Base-by-base conservation (phyloP, 2,113 vertebrate species). In the Anarrhichthys ocellatus region DNA sequence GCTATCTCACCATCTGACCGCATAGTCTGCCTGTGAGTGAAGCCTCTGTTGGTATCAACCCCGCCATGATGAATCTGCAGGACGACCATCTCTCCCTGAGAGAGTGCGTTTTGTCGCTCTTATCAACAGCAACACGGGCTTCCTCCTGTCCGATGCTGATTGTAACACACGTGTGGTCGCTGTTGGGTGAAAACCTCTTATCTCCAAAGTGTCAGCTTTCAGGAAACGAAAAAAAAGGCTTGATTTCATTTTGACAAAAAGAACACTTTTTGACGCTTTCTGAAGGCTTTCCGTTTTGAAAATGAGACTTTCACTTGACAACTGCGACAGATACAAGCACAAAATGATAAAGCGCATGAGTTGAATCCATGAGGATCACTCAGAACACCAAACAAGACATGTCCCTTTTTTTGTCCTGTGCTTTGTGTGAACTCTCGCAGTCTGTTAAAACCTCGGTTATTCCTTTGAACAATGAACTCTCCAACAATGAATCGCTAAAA, bases 391-490 rank as follows among this genome's bases (percentile, higher is more conserved):
- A 72, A 82, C 64, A 48, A 70, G 78, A 77, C 42, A 0, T 3
- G n/a, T 4, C 32, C 38, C 9, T n/a, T 18, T 63, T 68, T 70
- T 42, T 20, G 22, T 59, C 40, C 73, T 52, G 11, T 34, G n/a
- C 56, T 59, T 65, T 78, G 52, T 79, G 56, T 72, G 82, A 80
- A 76, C 78, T 58, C 36, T 14, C 32, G 79, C 38, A 82, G 74
- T 90, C 87, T 89, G 61, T 90, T 90, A 90, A 88, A 90, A 76
- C 61, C 80, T 77, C 1, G 2, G 63, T 83, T 48, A 46, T 50
- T 66, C 77, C 79, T 66, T 56, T 61, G n/a, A 79, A 89, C 80
- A 92, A 91, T 79, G 80, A 77, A 14, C 58, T 62, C 80, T 52
- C 50, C 67, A 15, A 81, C 91, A 87, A 90, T 77, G 71, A 76